Base-by-base conservation (phyloP, 2,113 vertebrate genomes). In the Scomber japonicus region DNA sequence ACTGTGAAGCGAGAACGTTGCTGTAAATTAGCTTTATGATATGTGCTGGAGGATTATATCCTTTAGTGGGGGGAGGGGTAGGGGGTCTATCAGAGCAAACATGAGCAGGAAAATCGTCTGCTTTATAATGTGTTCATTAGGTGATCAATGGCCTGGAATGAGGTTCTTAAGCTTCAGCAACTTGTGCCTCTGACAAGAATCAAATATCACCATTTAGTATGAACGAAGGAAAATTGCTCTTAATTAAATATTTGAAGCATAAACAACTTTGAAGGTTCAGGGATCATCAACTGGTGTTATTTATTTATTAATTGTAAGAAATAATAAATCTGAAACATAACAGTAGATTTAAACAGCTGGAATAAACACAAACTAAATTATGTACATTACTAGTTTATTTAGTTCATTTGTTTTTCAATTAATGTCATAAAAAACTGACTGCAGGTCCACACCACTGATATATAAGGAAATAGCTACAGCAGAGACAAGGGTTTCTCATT, bases 401-500 rank as follows among this genome's bases (percentile, higher is more conserved):
- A 4, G 16, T 40, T 40, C 2, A 9, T 35, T 13, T 44, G 11
- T 51, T 51, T 63, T 24, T 1, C 14, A 71, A 51, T 54, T 2
- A n/a, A 51, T 17, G n/a, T 3, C 27, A 53, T 1, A 24, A 0
- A 57, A 49, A 17, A 45, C 35, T 53, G 46, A 44, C 46, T 65
- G 56, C 64, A 63, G 63, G 46, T 70, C 50, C 51, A 75, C 15
- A 60, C 30, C 10, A 19, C 17, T 71, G 75, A 77, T 63, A 49
- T 71, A 78, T 59, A 75, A 60, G 57, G 40, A 71, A 74, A 62
- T 50, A 56, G 27, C 27, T 49, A 13, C 44, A 75, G 49, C 15
- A n/a, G 8, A 46, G 69, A 27, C n/a, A 66, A 12, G 60, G 55
- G 31, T 72, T 75, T 55, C 78, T 87, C 63, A 78, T 62, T 80